Evolutionary conservation across 1,140 invertebrate species (phyloP).

Genomic region (Drosophila simulans): DNA sequence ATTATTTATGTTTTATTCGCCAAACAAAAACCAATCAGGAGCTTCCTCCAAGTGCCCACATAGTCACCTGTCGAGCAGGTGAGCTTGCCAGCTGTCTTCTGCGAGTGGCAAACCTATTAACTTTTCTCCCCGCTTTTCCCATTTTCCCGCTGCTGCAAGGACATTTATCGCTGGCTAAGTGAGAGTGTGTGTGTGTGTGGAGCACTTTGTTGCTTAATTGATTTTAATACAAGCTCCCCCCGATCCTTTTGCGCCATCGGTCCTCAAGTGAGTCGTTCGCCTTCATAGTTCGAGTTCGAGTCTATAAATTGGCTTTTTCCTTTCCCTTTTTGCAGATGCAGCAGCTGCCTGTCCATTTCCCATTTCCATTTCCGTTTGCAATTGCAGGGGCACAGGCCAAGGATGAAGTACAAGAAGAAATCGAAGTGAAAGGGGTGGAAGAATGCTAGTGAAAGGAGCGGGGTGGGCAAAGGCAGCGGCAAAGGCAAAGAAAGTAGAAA

Average conservation of each 20-base stretch:
- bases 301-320: slow-evolving; percentile 81
- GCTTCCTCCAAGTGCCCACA: slow-evolving; percentile 41
- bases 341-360: slow-evolving; percentile 65
- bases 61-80: slow-evolving; percentile 33
- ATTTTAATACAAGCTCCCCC: slow-evolving; percentile 73
- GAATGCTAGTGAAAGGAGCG: slow-evolving; percentile 4
- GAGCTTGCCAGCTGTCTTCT: slow-evolving; percentile 48
- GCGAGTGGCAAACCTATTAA: slow-evolving; percentile 79
- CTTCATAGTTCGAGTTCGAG: slow-evolving; percentile 60
- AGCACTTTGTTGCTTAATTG: slow-evolving; percentile 82
- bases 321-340: slow-evolving; percentile 50
- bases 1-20: slow-evolving; percentile 47
- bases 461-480: slow-evolving; percentile 3
- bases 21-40: slow-evolving; percentile 52
- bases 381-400: slow-evolving; percentile 61
- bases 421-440: slow-evolving; percentile 6
- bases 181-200: slow-evolving; percentile 51
- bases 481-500: slow-evolving; percentile 62
- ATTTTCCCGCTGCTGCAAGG: slow-evolving; percentile 11
- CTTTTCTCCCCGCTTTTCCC: slow-evolving; percentile 36
- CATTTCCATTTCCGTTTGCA: slow-evolving; percentile 80
- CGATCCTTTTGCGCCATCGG: slow-evolving; percentile 10
- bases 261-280: slow-evolving; percentile 27
- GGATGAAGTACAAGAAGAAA: slow-evolving; percentile 44
- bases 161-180: slow-evolving; percentile 61